These are phyloP conservation scores for Rambutsinella grinnellia DNA, from an alignment of 2,888 invertebrate genomes.

Conservation along the genomic window DNA sequence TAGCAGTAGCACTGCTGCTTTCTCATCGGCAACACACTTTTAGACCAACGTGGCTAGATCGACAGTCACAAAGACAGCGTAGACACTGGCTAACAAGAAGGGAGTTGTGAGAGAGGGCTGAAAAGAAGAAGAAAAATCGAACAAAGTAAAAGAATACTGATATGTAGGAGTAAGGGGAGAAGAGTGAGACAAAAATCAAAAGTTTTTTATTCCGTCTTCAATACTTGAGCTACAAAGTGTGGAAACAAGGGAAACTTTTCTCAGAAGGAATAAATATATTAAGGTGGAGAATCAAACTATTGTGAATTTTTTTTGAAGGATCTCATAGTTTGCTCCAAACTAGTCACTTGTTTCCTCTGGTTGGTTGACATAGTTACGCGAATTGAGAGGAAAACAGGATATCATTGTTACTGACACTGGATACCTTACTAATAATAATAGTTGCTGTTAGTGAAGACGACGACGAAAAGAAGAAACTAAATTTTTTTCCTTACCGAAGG, in stretches of 20 bases:
- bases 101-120: conserved; percentile 3
- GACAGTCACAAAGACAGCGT: conserved; percentile 33
- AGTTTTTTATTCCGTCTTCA: conserved; percentile 23
- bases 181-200: conserved; percentile 23
- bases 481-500: not conserved
- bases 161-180: too few relatives aligned
- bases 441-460: not conserved
- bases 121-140: conserved; percentile 17
- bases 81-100: conserved; percentile 20
- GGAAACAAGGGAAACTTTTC: conserved; percentile 5
- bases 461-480: not conserved
- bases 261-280: not conserved
- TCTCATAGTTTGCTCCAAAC: not conserved
- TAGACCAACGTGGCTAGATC: conserved; percentile 24
- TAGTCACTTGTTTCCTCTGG: not conserved
- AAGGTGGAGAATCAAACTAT: not conserved
- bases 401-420: conserved; percentile 25
- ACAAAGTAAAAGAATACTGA: conserved; percentile 20
- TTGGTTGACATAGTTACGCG: conserved; percentile 18
- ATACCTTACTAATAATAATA: conserved; percentile 25
- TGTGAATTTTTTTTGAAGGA: not conserved
- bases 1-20: conserved; percentile 48
- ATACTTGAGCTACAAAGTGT: conserved; percentile 12
- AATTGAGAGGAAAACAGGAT: conserved; percentile 14
- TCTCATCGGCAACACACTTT: conserved; percentile 42